Conservation (phyloP, 2,888 invertebrate genomes). For the Scaptomyza polygonia region DNA sequence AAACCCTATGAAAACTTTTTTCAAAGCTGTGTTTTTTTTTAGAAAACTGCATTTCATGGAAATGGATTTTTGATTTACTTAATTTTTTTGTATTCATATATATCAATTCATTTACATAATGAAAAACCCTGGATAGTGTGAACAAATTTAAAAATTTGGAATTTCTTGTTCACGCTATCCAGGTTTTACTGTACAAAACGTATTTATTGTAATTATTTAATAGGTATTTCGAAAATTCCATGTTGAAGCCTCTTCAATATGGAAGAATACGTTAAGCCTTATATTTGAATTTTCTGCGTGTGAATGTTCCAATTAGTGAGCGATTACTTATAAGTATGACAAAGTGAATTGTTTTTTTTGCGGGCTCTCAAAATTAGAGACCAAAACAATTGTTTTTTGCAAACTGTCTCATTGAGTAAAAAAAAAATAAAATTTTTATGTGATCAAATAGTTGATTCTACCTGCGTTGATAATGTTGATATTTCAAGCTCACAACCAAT, state of each 20-base stretch:
- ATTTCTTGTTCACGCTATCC: too few relatives aligned
- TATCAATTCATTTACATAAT: too few relatives aligned
- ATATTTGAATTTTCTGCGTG: background rate
- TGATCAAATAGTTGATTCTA: slow-evolving; percentile 40
- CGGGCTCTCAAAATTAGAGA: background rate
- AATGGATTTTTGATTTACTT: too few relatives aligned
- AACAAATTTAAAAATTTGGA: too few relatives aligned
- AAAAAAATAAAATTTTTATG: slow-evolving; percentile 26
- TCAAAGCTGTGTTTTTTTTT: too few relatives aligned
- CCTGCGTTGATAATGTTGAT: background rate
- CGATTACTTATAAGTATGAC: background rate
- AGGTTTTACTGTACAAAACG: too few relatives aligned
- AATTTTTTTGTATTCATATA: too few relatives aligned
- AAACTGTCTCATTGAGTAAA: background rate
- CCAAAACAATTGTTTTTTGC: background rate
- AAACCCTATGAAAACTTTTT: too few relatives aligned
- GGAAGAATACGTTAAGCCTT: background rate
- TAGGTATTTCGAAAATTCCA: background rate
- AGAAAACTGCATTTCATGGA: too few relatives aligned
- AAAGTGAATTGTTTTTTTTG: slow-evolving; percentile 5
- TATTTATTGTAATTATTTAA: background rate
- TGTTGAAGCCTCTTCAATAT: background rate
- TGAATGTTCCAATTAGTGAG: slow-evolving; percentile 2
- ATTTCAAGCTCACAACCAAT: background rate
- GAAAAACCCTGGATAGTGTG: too few relatives aligned